These are phyloP conservation scores for Synaphobranchus kaupii DNA, from an alignment of 2,797 vertebrate genomes.

Conservation along the genomic window DNA sequence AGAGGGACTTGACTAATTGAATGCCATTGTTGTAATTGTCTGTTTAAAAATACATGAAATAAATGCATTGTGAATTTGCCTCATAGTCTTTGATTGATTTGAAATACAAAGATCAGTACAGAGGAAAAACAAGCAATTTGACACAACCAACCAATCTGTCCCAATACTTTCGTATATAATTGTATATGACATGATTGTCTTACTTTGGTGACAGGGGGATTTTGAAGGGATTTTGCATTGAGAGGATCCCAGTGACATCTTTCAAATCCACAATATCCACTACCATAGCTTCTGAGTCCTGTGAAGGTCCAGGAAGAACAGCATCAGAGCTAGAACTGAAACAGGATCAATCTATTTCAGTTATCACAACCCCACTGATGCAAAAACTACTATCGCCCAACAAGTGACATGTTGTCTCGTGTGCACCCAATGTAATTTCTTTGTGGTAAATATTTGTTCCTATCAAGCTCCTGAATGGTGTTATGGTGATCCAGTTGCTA, in stretches of 20 bases:
- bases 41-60: too few species aligned
- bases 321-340: conserved; percentile 21
- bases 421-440: not conserved
- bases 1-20: too few species aligned
- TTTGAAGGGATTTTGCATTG: conserved; percentile 86
- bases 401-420: not conserved
- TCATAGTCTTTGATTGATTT: not conserved
- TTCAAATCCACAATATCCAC: conserved; percentile 81
- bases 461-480: not conserved
- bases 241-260: conserved; percentile 83
- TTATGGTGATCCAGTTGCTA: not conserved
- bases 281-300: conserved; percentile 82
- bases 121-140: not conserved
- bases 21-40: too few species aligned
- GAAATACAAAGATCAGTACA: not conserved
- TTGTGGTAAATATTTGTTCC: not conserved
- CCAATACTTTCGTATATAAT: not conserved
- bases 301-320: conserved; percentile 27
- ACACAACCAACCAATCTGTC: not conserved
- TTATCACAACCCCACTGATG: not conserved
- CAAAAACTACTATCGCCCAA: not conserved
- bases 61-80: too few species aligned
- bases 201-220: conserved; percentile 92
- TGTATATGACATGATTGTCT: not conserved
- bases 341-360: not conserved